Conservation (phyloP, 1,140 invertebrate species). For the Drosophila lini region DNA sequence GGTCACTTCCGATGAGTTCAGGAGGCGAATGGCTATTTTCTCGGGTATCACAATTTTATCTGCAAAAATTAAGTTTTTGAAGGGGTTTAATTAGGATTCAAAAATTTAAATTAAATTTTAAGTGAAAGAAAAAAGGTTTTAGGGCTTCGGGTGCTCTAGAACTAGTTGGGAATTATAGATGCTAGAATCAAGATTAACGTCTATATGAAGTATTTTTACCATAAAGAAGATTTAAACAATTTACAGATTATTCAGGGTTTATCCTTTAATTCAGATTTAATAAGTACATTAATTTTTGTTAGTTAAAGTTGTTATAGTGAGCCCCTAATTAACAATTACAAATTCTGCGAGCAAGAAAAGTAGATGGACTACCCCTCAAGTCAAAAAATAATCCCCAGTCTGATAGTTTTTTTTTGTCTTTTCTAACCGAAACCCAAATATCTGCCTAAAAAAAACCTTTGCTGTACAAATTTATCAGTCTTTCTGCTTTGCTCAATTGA, state of each 20-base stretch:
- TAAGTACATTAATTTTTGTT: too few relatives aligned
- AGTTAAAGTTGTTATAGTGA: too few relatives aligned
- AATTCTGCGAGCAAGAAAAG: too few relatives aligned
- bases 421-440: neutral
- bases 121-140: too few relatives aligned
- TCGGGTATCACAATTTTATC: constrained; percentile 84
- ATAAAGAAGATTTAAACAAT: neutral
- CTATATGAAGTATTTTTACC: neutral
- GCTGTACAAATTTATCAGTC: neutral
- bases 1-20: constrained; percentile 82
- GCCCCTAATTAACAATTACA: too few relatives aligned
- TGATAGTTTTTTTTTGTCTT: too few relatives aligned
- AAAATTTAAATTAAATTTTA: too few relatives aligned
- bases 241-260: too few relatives aligned
- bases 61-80: constrained; percentile 28
- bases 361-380: too few relatives aligned
- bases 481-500: neutral
- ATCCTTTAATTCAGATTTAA: too few relatives aligned
- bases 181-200: neutral
- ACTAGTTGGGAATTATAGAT: neutral
- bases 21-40: constrained; percentile 81
- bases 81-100: neutral
- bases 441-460: neutral
- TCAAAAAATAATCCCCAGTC: too few relatives aligned
- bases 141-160: too few relatives aligned